phyloP scores from a whole-genome alignment of 2,113 vertebrate species.

The Nestor notabilis region DNA sequence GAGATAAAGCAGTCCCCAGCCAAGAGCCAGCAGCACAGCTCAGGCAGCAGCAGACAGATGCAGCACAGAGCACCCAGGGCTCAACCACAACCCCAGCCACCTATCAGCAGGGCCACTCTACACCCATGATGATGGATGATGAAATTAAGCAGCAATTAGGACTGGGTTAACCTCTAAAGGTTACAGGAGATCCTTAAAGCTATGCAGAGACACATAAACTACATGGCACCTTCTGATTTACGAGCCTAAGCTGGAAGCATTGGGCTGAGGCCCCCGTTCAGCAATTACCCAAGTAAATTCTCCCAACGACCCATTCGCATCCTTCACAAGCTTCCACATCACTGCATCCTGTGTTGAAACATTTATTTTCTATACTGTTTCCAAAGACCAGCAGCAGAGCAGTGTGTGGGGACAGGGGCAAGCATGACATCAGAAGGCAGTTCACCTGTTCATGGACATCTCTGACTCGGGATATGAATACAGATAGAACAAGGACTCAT shows the following conservation, averaged over 20 bases:
- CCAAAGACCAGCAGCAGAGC: neutral
- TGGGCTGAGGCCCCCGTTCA: neutral
- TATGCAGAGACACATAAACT: neutral
- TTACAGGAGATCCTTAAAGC: neutral
- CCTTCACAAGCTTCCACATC: neutral
- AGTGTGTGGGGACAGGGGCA: rapidly evolving
- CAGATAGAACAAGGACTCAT: neutral
- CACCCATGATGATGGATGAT: neutral
- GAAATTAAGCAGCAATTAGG: neutral
- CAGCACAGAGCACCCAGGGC: neutral
- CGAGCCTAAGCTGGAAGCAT: rapidly evolving
- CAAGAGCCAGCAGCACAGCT: neutral
- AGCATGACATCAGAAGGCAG: neutral
- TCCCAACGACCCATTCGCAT: neutral
- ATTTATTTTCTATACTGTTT: neutral
- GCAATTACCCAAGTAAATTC: neutral
- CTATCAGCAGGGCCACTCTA: neutral
- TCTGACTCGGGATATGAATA: neutral
- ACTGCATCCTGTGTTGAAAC: neutral
- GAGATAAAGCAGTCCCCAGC: neutral
- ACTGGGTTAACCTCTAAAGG: neutral
- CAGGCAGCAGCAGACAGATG: neutral
- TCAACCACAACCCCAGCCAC: neutral
- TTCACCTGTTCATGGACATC: neutral
- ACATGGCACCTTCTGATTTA: neutral